These are phyloP conservation scores for Drosophila asahinai DNA, from an alignment of 1,140 invertebrate genomes.

Conservation along the genomic window DNA sequence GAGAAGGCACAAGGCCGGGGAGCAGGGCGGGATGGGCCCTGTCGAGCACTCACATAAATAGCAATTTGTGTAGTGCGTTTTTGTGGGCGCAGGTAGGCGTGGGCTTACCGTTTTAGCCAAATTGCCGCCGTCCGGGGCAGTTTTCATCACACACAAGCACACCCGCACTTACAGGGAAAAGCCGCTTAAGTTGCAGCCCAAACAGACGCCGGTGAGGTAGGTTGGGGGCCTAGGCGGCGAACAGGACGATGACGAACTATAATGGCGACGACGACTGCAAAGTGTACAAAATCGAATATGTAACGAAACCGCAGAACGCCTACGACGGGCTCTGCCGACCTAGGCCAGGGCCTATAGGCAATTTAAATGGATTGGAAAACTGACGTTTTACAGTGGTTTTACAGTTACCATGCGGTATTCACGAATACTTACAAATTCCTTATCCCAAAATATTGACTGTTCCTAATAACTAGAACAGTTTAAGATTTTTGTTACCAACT, in stretches of 20 bases:
- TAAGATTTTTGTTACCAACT: not conserved
- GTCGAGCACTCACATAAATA: slow-evolving; percentile 77
- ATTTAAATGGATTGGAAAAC: slow-evolving; percentile 62
- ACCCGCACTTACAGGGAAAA: slow-evolving; percentile 47
- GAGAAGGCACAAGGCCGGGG: slow-evolving; percentile 26
- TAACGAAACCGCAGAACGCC: slow-evolving; percentile 74
- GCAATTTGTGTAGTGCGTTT: slow-evolving; percentile 81
- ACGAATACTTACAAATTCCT: not conserved
- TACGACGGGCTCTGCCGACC: slow-evolving; percentile 54
- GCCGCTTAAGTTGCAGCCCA: slow-evolving; percentile 75
- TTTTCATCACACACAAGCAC: slow-evolving; percentile 52
- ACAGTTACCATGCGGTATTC: not conserved
- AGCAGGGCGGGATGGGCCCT: slow-evolving; percentile 5
- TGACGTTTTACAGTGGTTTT: slow-evolving; percentile 52
- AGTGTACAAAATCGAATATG: slow-evolving; percentile 80
- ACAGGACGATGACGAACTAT: slow-evolving; percentile 36
- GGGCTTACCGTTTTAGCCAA: slow-evolving; percentile 79
- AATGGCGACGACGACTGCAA: slow-evolving; percentile 54
- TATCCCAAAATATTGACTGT: not conserved
- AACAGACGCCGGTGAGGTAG: slow-evolving; percentile 12
- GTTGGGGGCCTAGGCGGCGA: slow-evolving; percentile 6
- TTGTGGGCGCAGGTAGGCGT: slow-evolving; percentile 78
- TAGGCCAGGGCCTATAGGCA: slow-evolving; percentile 30
- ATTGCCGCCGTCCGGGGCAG: slow-evolving; percentile 75
- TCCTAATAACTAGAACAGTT: not conserved